Percentiles rank a stretch among this genome's conserved stretches.
These are phyloP conservation scores for Phalera bucephala DNA, from an alignment of 2,888 invertebrate genomes.

Conservation along the genomic window DNA sequence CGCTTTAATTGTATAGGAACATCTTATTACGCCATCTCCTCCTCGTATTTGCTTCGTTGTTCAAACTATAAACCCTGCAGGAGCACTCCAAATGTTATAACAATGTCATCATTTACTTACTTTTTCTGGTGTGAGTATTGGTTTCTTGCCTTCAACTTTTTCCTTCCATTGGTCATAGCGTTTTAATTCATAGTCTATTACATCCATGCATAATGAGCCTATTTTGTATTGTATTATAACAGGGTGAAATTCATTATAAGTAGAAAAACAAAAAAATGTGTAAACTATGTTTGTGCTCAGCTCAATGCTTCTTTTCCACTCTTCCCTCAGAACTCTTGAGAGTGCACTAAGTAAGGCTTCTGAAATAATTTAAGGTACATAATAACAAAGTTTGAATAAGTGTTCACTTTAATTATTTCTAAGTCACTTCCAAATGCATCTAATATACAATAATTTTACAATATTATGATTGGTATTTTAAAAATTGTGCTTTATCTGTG, in stretches of 20 bases:
- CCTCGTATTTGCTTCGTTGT: no score
- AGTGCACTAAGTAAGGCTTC: conserved; percentile 97
- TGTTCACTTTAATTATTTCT: no score
- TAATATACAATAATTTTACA: no score
- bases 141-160: conserved; percentile 78
- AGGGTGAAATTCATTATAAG: conserved; percentile 96
- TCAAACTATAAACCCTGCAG: no score
- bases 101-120: conserved; percentile 41
- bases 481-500: no score
- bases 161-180: conserved; percentile 97
- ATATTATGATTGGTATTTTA: no score
- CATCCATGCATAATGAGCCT: conserved; percentile 98
- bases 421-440: no score
- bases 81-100: no score
- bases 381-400: no score
- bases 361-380: conserved; percentile 69
- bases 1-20: no score
- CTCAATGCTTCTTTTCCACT: conserved; percentile 98
- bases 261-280: conserved; percentile 98
- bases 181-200: conserved; percentile 96
- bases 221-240: conserved; percentile 98
- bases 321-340: conserved; percentile 97
- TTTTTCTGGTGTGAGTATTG: conserved; percentile 70
- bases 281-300: conserved; percentile 98
- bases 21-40: no score